Evolutionary conservation across 2,888 invertebrate genomes (phyloP).

Genomic region (Hypomecis atomaria): DNA sequence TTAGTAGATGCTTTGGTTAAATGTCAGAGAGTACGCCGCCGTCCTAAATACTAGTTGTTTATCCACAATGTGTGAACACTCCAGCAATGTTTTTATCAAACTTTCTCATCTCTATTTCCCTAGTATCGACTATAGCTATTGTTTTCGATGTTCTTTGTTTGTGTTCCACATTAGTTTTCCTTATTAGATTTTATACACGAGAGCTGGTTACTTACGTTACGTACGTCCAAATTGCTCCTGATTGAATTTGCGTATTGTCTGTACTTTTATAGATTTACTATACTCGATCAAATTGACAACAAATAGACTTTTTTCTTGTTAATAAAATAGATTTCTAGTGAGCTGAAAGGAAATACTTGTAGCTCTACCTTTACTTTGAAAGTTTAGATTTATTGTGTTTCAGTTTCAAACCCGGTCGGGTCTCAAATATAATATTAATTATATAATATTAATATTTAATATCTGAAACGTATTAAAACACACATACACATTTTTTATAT

Average conservation of each 20-base stretch:
- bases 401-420: constrained; percentile 28
- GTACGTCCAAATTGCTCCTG: constrained; percentile 21
- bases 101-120: constrained; percentile 52
- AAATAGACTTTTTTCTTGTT: neutral
- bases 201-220: constrained; percentile 9
- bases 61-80: constrained; percentile 41
- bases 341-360: constrained; percentile 19
- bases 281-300: neutral
- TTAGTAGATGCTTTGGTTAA: constrained; percentile 10
- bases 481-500: constrained; percentile 49
- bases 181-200: constrained; percentile 40
- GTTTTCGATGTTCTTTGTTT: constrained; percentile 49
- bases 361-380: constrained; percentile 22
- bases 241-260: constrained; percentile 21
- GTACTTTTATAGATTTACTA: neutral
- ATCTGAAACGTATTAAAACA: constrained; percentile 53
- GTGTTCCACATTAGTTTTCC: constrained; percentile 46
- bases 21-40: constrained; percentile 7
- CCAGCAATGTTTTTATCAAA: constrained; percentile 42
- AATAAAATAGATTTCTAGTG: constrained; percentile 5
- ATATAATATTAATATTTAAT: no score
- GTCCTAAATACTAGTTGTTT: constrained; percentile 27
- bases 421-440: no score
- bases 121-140: constrained; percentile 50
- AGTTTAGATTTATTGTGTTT: constrained; percentile 28